Conservation (phyloP, 64 coral and sea anemone species). For the Dendronephthya gigantea region DNA sequence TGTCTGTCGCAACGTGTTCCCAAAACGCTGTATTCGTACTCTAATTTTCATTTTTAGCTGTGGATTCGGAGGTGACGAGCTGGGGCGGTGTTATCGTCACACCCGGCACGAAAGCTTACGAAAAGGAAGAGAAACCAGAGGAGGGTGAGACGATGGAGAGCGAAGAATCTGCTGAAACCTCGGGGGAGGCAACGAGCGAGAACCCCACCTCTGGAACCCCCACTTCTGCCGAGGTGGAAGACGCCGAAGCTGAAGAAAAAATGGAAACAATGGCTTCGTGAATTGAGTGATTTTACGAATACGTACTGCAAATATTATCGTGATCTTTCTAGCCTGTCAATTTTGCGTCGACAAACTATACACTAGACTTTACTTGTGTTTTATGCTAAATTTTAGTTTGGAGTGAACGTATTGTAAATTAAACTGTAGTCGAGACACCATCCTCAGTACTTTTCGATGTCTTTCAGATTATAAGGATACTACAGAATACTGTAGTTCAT, state of each 20-base stretch:
- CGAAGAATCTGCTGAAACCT: conserved; percentile 19
- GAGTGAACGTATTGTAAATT: too few relatives aligned
- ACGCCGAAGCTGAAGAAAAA: conserved; percentile 41
- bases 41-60: conserved; percentile 24
- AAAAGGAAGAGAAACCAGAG: conserved; percentile 80
- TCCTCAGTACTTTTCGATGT: too few relatives aligned
- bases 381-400: too few relatives aligned
- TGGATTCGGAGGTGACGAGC: conserved; percentile 77
- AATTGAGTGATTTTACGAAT: neutral
- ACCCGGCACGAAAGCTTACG: conserved; percentile 67
- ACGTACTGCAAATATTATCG: neutral
- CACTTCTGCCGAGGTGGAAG: conserved; percentile 36
- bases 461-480: too few relatives aligned
- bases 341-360: too few relatives aligned
- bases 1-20: too few relatives aligned
- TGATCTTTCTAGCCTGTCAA: neutral
- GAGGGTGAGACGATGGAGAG: conserved; percentile 52
- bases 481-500: too few relatives aligned
- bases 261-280: conserved; percentile 38
- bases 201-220: neutral
- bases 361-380: too few relatives aligned
- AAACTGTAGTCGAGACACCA: too few relatives aligned
- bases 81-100: conserved; percentile 95
- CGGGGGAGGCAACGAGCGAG: conserved; percentile 24
- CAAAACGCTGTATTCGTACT: too few relatives aligned